A percentile compares a stretch with the other conserved stretches of the same genome.
Evolutionary conservation across 2,113 vertebrate species (phyloP).

Genomic region (Vulpes lagopus): DNA sequence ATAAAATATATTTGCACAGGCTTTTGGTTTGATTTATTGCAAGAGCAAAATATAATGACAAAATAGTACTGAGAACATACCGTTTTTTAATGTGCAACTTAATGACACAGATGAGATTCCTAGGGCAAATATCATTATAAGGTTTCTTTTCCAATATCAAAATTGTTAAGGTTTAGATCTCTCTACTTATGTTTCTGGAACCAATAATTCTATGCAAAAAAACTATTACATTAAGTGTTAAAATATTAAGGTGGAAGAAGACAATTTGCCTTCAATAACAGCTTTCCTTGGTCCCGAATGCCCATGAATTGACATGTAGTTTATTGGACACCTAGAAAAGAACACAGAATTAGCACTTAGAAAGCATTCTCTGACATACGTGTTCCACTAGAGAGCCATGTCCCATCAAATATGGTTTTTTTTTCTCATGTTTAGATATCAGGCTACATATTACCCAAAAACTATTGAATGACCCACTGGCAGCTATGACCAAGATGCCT

Average conservation of each 20-base stretch:
- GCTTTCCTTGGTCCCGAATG: neutral
- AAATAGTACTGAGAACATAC: neutral
- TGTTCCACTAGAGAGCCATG: neutral
- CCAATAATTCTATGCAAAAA: neutral
- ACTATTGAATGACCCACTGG: neutral
- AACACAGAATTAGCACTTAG: neutral
- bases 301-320: neutral
- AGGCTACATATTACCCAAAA: neutral
- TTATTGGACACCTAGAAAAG: neutral
- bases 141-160: conserved; percentile 28
- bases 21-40: neutral
- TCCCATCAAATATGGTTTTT: neutral
- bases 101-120: neutral
- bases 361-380: neutral
- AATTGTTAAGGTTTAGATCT: neutral
- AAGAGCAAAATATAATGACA: neutral
- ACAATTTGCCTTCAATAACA: neutral
- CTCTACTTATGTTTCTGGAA: neutral
- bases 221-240: neutral
- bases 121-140: neutral
- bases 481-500: neutral
- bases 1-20: neutral
- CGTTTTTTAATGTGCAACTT: neutral
- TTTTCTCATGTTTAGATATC: neutral
- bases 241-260: neutral